Base-by-base conservation (phyloP, 2,888 invertebrate genomes). In the Chloroclysta siterata region DNA sequence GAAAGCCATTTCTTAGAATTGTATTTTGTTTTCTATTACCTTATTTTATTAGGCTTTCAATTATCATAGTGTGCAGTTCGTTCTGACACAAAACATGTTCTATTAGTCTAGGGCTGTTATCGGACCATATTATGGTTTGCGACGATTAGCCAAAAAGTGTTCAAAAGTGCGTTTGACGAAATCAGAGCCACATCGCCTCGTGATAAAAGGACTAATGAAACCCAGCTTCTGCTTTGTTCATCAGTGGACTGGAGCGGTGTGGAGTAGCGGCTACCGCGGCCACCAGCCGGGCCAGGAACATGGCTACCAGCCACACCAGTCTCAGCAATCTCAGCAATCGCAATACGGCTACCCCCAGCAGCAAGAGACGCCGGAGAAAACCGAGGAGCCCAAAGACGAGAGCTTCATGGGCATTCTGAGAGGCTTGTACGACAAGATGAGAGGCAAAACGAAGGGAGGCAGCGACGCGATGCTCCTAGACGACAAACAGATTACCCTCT, bases 151-250 rank as follows among this genome's bases (percentile, higher is more conserved):
- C 60, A 65, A 58, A 63, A 58, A 70, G 70, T 73, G 78, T 81
- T 77, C 69, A 53, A 70, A 80, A 88, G 91, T 92, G 92, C 92
- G 92, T 92, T 92, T 82, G 90, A 91, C 90, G 90, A 90, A 90
- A 90, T 87, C 85, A 86, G 87, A 87, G 86, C 85, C 87, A 81
- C 78, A 56, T 65, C 75, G 71, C 80, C 80, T 62, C 81, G 81
- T 81, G 81, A 80, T 80, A 76, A 87, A 85, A 81, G 85, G 84
- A 86, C 88, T 88, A 89, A 89, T 90, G 89, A 90, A 89, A 87
- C 81, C 89, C 87, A 91, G 91, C 86, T 84, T 91, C 87, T 90
- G 80, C 88, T 90, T 92, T 91, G 77, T 90, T 87, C 88, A 89
- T 88, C 90, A 91, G 92, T 81, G 84, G 86, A 82, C 68, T 58